Conservation (phyloP, 2,888 invertebrate species). For the Neelides folsomi region DNA sequence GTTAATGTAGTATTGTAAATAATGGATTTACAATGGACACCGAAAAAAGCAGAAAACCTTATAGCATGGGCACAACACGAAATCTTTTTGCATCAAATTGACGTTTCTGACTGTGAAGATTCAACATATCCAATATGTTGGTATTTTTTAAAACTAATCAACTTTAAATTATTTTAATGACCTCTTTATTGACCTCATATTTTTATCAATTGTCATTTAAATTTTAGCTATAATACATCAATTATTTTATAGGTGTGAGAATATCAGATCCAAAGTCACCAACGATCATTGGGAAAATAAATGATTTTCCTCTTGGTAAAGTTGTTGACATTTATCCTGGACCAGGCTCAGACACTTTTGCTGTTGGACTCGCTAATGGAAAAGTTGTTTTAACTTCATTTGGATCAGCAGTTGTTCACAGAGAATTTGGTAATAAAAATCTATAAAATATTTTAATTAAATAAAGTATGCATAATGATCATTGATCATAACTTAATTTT, state of each 20-base stretch:
- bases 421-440: slow-evolving; percentile 47
- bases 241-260: slow-evolving; percentile 3
- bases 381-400: slow-evolving; percentile 67
- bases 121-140: slow-evolving; percentile 39
- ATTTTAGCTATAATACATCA: background rate
- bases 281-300: slow-evolving; percentile 56
- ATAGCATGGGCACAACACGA: slow-evolving; percentile 82
- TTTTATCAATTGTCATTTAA: background rate
- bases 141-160: background rate
- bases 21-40: slow-evolving; percentile 78
- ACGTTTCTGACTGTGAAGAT: slow-evolving; percentile 52
- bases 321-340: slow-evolving; percentile 76
- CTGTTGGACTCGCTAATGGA: slow-evolving; percentile 80
- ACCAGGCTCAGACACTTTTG: slow-evolving; percentile 61
- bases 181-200: too few species aligned
- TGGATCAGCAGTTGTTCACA: slow-evolving; percentile 55
- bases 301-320: slow-evolving; percentile 63
- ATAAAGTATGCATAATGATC: background rate
- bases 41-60: slow-evolving; percentile 62
- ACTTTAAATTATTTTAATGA: too few species aligned
- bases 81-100: slow-evolving; percentile 60
- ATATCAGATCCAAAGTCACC: slow-evolving; percentile 56
- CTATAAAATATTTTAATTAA: background rate
- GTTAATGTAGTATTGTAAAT: slow-evolving; percentile 35
- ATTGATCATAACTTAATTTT: slow-evolving; percentile 1